Evolutionary conservation across 2,888 invertebrate species (phyloP).

Genomic region (Suillia variegata): DNA sequence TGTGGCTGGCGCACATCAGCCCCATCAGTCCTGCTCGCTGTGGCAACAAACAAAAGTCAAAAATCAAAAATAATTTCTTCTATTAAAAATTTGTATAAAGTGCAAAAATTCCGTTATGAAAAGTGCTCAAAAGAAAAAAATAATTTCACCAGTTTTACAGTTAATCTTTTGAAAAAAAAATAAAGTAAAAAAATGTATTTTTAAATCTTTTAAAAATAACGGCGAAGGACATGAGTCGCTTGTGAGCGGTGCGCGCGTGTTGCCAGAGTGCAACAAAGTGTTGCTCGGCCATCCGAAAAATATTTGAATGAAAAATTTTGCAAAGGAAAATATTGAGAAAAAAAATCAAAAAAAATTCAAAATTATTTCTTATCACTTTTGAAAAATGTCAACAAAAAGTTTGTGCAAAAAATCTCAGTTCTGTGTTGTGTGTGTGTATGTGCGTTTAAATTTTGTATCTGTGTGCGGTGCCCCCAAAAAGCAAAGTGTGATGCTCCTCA

Average conservation of each 20-base stretch:
- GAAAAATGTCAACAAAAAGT: conserved; percentile 27
- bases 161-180: neutral
- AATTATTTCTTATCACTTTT: conserved; percentile 1
- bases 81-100: no score
- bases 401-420: neutral
- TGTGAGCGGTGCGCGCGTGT: neutral
- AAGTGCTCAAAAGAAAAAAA: neutral
- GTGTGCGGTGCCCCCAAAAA: no score
- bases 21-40: no score
- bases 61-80: no score
- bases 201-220: conserved; percentile 35
- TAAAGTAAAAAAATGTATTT: neutral
- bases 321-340: no score
- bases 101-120: conserved; percentile 19
- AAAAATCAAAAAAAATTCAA: neutral
- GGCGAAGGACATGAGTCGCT: conserved; percentile 31
- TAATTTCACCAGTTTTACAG: neutral
- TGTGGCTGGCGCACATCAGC: no score
- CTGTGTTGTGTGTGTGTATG: neutral
- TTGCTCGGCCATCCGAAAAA: neutral
- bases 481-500: no score
- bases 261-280: neutral
- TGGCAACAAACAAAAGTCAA: no score
- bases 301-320: neutral
- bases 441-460: neutral